Evolutionary conservation across 2,888 invertebrate genomes (phyloP), one percentile per base, ranked within the genome.

Genomic region (Drosophila formosana): DNA sequence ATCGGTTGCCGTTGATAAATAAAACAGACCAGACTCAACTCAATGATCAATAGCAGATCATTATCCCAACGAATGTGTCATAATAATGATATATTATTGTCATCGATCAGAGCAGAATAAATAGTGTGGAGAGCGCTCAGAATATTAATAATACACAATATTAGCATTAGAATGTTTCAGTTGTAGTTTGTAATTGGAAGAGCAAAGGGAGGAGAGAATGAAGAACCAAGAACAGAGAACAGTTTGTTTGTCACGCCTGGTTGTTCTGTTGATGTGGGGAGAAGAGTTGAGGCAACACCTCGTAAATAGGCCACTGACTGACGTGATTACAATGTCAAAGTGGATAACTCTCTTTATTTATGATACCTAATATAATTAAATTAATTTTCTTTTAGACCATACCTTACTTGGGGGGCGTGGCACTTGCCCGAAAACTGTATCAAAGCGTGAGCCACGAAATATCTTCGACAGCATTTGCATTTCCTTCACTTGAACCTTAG

Each of bases 271-370:
- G 23, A 23, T 25, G 75, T 30, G 51, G 57, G 47, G 45, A 23
- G 64, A 37, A 55, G 62, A 55, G 13, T 8, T 5, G 45, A 52
- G 39, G 37, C 37, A 37, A 78, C 76, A 86, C 66, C 66, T 64
- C 57, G 51, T 60, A 87, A 82, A 63, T 84, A 75, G 85, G 85
- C 80, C 88, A 82, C 65, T 67, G 74, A 61, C 82, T 62, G 72
- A 82, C 82, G 82, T 80, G 85, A 82, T 82, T 85, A 77, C 77
- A 88, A 78, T 85, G 72, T 82, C 86, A 88, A 85, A 78, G 51
- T 55, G 57, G 67, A 69, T 72, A 75, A 75, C 73, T 72, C 72
- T 71, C 66, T 82, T 78, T 85, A 82, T 85, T 82, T 88, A 88
- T 80, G 79, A 72, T 73, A 45, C 50, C 61, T 66, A 75, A 88